Conservation (phyloP, 2,113 vertebrate species). For the Macroglossus sobrinus region DNA sequence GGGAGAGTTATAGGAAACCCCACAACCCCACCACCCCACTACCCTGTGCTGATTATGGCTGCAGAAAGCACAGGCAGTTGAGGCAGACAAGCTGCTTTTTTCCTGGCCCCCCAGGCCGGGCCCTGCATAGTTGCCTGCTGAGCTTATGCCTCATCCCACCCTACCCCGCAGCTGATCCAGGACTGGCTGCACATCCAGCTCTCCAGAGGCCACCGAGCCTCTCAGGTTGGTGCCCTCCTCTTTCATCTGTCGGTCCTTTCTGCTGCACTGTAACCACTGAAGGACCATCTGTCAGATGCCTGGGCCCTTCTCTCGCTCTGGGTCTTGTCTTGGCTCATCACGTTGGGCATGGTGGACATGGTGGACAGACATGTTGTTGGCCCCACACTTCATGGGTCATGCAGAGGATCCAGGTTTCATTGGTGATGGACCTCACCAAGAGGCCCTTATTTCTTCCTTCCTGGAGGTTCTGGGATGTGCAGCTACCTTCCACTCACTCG, state of each 20-base stretch:
- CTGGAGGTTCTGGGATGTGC: neutral
- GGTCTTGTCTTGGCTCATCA: accelerated
- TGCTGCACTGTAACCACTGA: neutral
- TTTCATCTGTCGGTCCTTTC: constrained; percentile 44
- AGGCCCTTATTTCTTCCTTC: neutral
- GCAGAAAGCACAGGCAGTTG: neutral
- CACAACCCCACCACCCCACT: neutral
- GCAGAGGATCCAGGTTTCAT: neutral
- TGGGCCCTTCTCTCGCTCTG: neutral
- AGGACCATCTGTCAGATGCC: neutral
- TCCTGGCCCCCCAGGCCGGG: neutral
- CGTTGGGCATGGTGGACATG: neutral
- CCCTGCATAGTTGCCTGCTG: neutral
- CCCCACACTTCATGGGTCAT: no score
- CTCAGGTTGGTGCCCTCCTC: neutral
- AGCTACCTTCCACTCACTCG: neutral
- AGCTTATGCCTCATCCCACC: neutral
- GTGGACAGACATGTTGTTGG: neutral
- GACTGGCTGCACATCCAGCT: constrained; percentile 46
- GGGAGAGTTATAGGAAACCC: neutral
- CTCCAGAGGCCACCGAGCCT: neutral
- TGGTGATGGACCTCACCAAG: neutral
- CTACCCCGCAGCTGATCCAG: neutral
- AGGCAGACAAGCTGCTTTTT: neutral
- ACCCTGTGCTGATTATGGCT: neutral